A percentile compares a stretch with the other conserved stretches of the same genome.
These are phyloP conservation scores for Temnothorax longispinosus DNA, from an alignment of 1,140 invertebrate genomes.

Conservation along the genomic window DNA sequence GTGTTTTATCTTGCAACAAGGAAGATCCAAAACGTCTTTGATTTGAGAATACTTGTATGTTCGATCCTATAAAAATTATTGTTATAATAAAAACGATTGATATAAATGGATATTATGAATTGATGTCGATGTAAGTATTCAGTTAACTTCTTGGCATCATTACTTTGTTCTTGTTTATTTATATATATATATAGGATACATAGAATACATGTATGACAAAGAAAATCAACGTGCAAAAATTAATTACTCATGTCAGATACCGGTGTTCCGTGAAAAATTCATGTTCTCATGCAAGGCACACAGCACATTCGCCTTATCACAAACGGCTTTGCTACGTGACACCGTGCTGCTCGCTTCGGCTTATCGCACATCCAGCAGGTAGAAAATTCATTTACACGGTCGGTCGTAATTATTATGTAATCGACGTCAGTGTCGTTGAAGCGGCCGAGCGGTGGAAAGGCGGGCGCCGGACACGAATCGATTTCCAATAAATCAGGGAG, in stretches of 20 bases:
- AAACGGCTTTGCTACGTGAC: conserved; percentile 21
- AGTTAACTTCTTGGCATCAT: background rate
- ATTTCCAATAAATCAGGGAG: conserved; percentile 58
- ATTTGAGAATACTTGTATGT: background rate
- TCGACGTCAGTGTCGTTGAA: conserved; percentile 40
- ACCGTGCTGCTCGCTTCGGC: background rate
- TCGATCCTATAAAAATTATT: background rate
- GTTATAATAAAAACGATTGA: background rate
- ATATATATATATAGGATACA: background rate
- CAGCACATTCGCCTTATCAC: background rate
- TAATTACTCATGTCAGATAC: conserved; percentile 16
- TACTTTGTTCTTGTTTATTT: background rate
- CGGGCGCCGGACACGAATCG: conserved; percentile 37
- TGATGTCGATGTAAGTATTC: background rate
- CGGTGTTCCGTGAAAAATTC: conserved; percentile 8
- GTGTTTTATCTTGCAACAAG: background rate
- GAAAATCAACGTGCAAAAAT: background rate
- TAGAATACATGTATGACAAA: background rate
- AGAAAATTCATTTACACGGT: conserved; percentile 43
- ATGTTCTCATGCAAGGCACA: background rate
- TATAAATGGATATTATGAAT: background rate
- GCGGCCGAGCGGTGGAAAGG: background rate
- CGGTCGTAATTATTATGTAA: conserved; percentile 54
- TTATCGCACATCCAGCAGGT: conserved; percentile 20
- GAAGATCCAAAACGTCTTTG: background rate